Base-by-base conservation (phyloP, 2,113 vertebrate genomes). In the Indicator indicator region DNA sequence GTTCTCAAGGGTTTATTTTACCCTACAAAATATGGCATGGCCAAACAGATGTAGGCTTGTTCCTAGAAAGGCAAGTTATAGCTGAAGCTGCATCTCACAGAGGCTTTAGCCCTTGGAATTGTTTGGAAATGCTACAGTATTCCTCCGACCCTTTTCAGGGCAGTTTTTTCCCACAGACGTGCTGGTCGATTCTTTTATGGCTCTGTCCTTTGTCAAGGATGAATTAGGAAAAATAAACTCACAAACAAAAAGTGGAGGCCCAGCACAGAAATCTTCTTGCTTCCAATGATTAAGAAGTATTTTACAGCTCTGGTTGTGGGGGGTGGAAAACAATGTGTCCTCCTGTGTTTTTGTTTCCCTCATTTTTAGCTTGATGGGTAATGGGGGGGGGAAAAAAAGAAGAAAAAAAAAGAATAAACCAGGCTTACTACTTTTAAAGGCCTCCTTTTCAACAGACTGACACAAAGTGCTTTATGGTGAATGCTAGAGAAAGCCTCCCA, bases 41-140 rank as follows among this genome's bases (percentile, higher is more conserved):
- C 96, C 95, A 96, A 97, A 97, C 97, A 98, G 96, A 97, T 97
- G 96, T 95, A 96, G 94, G 92, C 91, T 97, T 98, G 97, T 98
- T 98, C 96, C 97, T 97, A 87, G 96, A 97, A 97, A 96, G 97
- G 96, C 96, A 93, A 97, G 91, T 93, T 95, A 88, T 55, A 52
- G 87, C 42, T 70, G 82, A 83, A 87, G 93, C 94, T 90, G 89
- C 84, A 58, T 80, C 94, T 92, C 83, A 83, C 71, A 79, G 82
- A 95, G 93, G 96, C 96, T 94, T 96, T 86, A 85, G 95, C 88
- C 77, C 85, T 38, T 88, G 69, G 60, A 85, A 91, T 94, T 97
- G 95, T 95, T 90, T 91, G 77, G 87, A 92, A 97, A 95, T 86
- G 94, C 95, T 86, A 79, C 69, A 69, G 93, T 95, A 92, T 93